Evolutionary conservation across 2,888 invertebrate genomes (phyloP).

Genomic region (Ceraclea dissimilis): DNA sequence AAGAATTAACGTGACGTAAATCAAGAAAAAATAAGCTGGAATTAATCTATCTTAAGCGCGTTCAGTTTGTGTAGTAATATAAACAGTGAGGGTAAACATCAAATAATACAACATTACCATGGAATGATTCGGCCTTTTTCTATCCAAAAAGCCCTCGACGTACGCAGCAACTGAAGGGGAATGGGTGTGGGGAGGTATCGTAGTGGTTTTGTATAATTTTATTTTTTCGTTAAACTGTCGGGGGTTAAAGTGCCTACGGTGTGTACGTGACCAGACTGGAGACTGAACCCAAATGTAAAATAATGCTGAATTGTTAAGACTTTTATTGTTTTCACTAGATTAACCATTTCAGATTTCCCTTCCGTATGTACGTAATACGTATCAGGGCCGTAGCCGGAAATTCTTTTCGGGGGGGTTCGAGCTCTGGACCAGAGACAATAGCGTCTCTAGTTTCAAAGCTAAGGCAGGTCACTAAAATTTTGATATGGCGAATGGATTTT

Average conservation of each 20-base stretch:
- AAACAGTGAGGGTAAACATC: background rate
- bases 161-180: background rate
- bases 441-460: too few species aligned
- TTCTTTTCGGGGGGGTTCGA: too few species aligned
- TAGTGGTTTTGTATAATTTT: constrained; percentile 2
- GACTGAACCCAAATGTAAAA: background rate
- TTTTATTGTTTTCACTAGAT: constrained; percentile 2
- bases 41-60: too few species aligned
- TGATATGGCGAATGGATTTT: too few species aligned
- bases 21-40: too few species aligned
- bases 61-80: too few species aligned
- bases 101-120: background rate
- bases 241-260: background rate
- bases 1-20: too few species aligned
- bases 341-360: background rate
- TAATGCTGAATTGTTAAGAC: constrained; percentile 2
- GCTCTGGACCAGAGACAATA: too few species aligned
- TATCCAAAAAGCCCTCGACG: background rate
- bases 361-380: too few species aligned
- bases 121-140: background rate
- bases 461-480: too few species aligned
- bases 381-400: too few species aligned
- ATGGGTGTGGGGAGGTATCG: background rate
- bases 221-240: constrained; percentile 2
- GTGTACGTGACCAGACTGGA: background rate